Conservation (phyloP, 1,140 invertebrate genomes). For the Drosophila saltans region DNA sequence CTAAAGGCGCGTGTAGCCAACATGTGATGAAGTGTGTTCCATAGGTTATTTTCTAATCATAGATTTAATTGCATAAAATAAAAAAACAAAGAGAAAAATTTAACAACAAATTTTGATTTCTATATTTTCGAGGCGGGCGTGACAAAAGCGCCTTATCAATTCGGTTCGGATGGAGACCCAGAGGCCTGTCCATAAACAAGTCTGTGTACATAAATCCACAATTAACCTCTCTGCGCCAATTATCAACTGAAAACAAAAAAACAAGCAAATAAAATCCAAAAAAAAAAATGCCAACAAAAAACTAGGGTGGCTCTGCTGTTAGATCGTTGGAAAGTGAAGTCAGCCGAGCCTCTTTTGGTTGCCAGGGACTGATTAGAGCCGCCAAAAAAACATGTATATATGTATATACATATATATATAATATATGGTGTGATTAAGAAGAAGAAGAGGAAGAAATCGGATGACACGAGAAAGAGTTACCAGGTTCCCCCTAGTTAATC, state of each 20-base stretch:
- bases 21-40: constrained; percentile 71
- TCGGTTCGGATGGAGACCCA: constrained; percentile 14
- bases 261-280: constrained; percentile 68
- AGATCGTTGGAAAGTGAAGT: constrained; percentile 27
- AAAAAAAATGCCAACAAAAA: constrained; percentile 31
- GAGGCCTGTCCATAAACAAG: constrained; percentile 76
- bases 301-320: constrained; percentile 18
- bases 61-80: constrained; percentile 67
- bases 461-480: no score
- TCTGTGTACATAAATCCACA: constrained; percentile 57
- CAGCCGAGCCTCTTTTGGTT: constrained; percentile 42
- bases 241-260: constrained; percentile 53
- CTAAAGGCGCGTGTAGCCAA: constrained; percentile 88
- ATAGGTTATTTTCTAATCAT: constrained; percentile 72
- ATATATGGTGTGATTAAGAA: neutral
- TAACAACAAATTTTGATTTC: constrained; percentile 24
- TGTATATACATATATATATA: neutral
- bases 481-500: no score
- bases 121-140: constrained; percentile 39
- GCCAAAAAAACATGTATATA: neutral
- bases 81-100: constrained; percentile 54
- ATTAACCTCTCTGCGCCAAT: constrained; percentile 57
- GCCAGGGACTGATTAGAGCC: constrained; percentile 65
- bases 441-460: neutral
- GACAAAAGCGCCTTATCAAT: constrained; percentile 40